phyloP scores from a whole-genome alignment of 2,888 invertebrate genomes.

The Scaptomyza cyrtandrae region DNA sequence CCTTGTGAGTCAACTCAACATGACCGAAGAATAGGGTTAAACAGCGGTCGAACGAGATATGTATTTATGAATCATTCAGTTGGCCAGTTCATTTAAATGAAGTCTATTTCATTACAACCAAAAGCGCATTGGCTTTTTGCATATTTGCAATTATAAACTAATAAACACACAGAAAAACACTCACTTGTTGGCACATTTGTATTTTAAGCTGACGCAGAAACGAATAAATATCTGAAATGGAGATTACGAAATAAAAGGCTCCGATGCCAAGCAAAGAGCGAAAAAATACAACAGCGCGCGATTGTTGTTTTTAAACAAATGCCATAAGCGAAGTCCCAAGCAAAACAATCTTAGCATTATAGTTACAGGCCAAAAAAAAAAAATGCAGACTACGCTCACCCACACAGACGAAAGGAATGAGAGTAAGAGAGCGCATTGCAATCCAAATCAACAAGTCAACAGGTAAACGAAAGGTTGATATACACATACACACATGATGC shows the following conservation, averaged over 20 bases:
- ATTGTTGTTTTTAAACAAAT: conserved; percentile 78
- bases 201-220: conserved; percentile 15
- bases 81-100: conserved; percentile 11
- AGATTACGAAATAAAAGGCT: conserved; percentile 17
- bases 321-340: conserved; percentile 49
- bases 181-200: conserved; percentile 7
- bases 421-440: too few species aligned
- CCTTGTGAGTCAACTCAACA: too few species aligned
- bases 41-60: conserved; percentile 6
- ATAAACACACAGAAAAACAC: background rate
- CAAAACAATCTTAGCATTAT: conserved; percentile 3
- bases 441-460: too few species aligned
- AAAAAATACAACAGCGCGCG: conserved; percentile 67
- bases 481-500: too few species aligned
- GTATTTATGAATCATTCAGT: conserved; percentile 34
- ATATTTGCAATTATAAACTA: background rate
- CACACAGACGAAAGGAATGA: too few species aligned
- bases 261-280: conserved; percentile 10
- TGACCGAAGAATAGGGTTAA: background rate
- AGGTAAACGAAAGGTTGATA: too few species aligned
- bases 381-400: too few species aligned
- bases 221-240: conserved; percentile 34
- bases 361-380: too few species aligned
- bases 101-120: conserved; percentile 32
- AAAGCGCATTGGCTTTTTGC: background rate